Percentiles rank a stretch among this genome's conserved stretches.
Evolutionary conservation across 2,113 vertebrate genomes (phyloP).

Genomic region (Camelus bactrianus): DNA sequence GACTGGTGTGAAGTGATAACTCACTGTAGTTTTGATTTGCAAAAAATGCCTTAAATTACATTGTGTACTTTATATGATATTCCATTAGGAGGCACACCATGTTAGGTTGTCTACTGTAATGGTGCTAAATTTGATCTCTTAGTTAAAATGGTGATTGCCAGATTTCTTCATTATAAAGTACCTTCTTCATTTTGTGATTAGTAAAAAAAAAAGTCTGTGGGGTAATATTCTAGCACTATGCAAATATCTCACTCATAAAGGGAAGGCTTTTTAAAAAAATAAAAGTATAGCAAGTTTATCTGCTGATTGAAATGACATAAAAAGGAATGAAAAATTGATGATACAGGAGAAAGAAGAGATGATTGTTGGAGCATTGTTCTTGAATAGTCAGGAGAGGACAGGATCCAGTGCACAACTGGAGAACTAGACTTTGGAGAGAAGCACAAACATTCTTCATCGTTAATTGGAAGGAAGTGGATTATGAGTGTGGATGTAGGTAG

Average conservation of each 20-base stretch:
- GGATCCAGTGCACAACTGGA: background rate
- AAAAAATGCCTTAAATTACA: background rate
- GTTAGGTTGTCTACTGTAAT: background rate
- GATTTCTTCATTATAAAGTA: background rate
- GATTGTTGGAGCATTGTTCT: background rate
- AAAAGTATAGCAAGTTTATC: background rate
- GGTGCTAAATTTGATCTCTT: constrained; percentile 29
- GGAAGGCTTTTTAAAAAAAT: background rate
- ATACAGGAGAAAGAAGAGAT: background rate
- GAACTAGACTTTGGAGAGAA: background rate
- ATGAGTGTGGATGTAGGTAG: background rate
- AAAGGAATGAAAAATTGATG: background rate
- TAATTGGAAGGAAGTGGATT: background rate
- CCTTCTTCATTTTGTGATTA: background rate
- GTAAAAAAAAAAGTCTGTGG: background rate
- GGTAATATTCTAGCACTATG: background rate
- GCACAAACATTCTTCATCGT: background rate
- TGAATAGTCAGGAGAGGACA: background rate
- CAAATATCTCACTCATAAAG: background rate
- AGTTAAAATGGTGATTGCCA: constrained; percentile 18
- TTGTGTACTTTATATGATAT: background rate
- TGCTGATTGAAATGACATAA: background rate
- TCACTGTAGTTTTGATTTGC: no score
- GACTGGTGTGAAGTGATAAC: no score
- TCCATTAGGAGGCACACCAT: background rate